A percentile compares a stretch with the other conserved stretches of the same genome.
Evolutionary conservation across 1,140 invertebrate genomes (phyloP).

Genomic region (Pararge aegeria): DNA sequence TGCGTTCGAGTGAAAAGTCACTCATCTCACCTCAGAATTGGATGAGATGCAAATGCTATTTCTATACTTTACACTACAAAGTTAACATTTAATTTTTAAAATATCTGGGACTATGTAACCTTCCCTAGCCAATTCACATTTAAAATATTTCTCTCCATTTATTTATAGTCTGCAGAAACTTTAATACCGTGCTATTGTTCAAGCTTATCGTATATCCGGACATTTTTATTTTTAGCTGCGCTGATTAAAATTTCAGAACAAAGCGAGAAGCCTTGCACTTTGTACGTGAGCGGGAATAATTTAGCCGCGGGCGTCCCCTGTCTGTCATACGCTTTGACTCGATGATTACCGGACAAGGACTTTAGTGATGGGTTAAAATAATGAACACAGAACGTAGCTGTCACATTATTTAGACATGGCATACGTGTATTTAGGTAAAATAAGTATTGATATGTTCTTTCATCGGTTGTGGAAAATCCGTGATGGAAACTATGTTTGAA

Average conservation of each 20-base stretch:
- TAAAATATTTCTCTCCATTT: conserved; percentile 27
- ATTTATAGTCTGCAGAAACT: conserved; percentile 31
- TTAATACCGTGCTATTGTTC: conserved; percentile 34
- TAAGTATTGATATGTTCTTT: too few species aligned
- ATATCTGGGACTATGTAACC: neutral
- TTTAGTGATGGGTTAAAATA: conserved; percentile 52
- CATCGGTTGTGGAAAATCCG: too few species aligned
- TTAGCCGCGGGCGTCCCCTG: conserved; percentile 50
- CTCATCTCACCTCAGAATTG: too few species aligned
- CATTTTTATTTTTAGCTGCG: conserved; percentile 35
- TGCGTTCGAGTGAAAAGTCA: too few species aligned
- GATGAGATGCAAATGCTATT: too few species aligned
- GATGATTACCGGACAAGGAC: conserved; percentile 51
- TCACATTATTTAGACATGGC: conserved; percentile 12
- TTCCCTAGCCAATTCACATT: conserved; percentile 32
- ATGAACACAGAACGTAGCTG: conserved; percentile 45
- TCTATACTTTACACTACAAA: neutral
- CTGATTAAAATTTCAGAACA: conserved; percentile 72
- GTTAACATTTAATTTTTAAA: neutral
- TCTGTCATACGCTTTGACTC: conserved; percentile 54
- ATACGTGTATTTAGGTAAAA: neutral
- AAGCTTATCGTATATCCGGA: conserved; percentile 25
- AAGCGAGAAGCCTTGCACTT: conserved; percentile 50
- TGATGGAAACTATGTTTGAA: too few species aligned
- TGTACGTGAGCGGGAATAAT: conserved; percentile 69